Base-by-base conservation (phyloP, 64 coral and sea anemone species). In the Dendronephthya gigantea region DNA sequence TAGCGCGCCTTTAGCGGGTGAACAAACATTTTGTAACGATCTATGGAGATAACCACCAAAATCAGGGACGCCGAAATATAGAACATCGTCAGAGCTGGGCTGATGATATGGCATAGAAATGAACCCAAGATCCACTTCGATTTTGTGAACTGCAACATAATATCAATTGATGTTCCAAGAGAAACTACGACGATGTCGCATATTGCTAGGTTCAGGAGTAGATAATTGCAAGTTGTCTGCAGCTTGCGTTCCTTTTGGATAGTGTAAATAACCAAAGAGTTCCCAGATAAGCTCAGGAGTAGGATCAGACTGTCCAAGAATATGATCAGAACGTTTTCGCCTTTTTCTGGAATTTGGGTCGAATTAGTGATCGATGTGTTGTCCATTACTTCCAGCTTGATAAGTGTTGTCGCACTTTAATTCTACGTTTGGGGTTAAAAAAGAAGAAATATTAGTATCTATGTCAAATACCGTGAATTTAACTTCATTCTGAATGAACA, bases 131-230 rank as follows among this genome's bases (percentile, higher is more conserved):
- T 68, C 90, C 90, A 92, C 22, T 65, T 40, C 16, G 84, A 88
- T n/a, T 92, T 76, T 35, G 84, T 85, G 7, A 88, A 83, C 37
- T 85, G 86, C 1, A 88, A 56, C 13, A 82, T 83, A 35, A 92
- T 79, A 82, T 92, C 90, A 82, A 92, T 84, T 12, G 86, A 48
- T 16, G 88, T 88, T 13, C 87, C 88, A 12, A 92, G 37, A 31
- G 84, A 49, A 2, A 83, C 82, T 0, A 83, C 88, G 25, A 92
- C 16, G 23, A 92, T 51, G 48, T 92, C 90, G 34, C 82, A 88
- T 34, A 92, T 35, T 0, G 90, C 86, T 6, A 92, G 82, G 22
- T 92, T 92, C 1, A 92, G 82, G 32, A 92, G 84, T 9, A 92
- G 48, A 40, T 88, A 81, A 41, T 92, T 88, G 19, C 69, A 70